Evolutionary conservation across 2,113 vertebrate genomes (phyloP), one percentile per base, ranked within the genome.

Genomic region (Cervus canadensis): DNA sequence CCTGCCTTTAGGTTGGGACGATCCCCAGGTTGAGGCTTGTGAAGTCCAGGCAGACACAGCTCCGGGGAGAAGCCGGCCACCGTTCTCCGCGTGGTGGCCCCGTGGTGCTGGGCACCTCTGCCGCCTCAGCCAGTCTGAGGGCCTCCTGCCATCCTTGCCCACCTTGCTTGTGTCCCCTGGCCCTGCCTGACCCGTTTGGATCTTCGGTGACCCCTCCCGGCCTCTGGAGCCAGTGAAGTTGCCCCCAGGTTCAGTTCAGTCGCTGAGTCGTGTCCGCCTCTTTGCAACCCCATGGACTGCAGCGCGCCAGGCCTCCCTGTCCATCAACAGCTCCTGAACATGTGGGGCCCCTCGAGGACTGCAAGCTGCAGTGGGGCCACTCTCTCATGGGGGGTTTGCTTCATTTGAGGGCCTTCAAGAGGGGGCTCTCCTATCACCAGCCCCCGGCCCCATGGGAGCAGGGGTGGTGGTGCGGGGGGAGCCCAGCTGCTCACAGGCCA

Each of bases 71-170:
- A 36, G 52, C 52, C 54, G 0, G 7, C 71, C 40, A 0, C 30
- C 16, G 0, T 14, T 13, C 64, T 89, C 64, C 16, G 3, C 0
- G 10, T 1, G 6, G 26, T 0, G 2, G 19, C 36, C 14, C 54
- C 3, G 1, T 13, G 14, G 8, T 12, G 56, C 33, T 8, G 28
- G 30, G 74, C 2, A 1, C 43, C 5, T 84, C 56, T 15, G 8
- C 28, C 15, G 6, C 71, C 54, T 40, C 28, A 1, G 43, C 71
- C 14, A 2, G 21, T 0, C 54, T 21, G 1, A 48, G 26, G 54
- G 9, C 19, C 67, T 48, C n/a, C 89, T 12, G 54, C 56, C 7
- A 1, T 56, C 57, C 84, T 45, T 26, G 4, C 15, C 6, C 40
- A 3, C 74, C 0, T 23, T 8, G 56, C 74, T n/a, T 14, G 2